These are phyloP conservation scores for Seriola quinqueradiata DNA, from an alignment of 2,113 vertebrate genomes.

Conservation along the genomic window DNA sequence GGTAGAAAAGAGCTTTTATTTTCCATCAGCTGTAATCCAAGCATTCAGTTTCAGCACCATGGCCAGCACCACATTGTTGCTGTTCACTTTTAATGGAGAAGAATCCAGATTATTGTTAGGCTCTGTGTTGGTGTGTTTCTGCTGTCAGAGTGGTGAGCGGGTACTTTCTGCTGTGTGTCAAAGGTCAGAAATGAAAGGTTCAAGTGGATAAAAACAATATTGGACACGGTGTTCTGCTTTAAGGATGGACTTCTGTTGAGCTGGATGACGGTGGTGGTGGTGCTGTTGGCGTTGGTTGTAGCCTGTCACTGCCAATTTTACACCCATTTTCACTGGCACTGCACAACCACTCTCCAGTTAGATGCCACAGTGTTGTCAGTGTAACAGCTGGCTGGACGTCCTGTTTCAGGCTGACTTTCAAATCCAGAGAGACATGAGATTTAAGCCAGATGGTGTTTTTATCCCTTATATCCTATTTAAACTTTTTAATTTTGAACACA, in stretches of 20 bases:
- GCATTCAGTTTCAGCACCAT: conserved; percentile 47
- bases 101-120: background rate
- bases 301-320: conserved; percentile 26
- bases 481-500: conserved; percentile 27
- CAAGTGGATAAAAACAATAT: conserved; percentile 40
- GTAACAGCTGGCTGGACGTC: conserved; percentile 73
- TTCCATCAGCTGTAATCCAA: conserved; percentile 21
- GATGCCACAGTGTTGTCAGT: conserved; percentile 47
- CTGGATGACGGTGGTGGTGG: background rate
- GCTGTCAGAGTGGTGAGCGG: conserved; percentile 16
- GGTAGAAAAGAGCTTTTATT: background rate
- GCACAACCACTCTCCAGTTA: conserved; percentile 31
- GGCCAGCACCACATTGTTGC: conserved; percentile 25
- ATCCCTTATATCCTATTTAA: conserved; percentile 48
- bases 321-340: conserved; percentile 15
- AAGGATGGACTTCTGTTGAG: conserved; percentile 14
- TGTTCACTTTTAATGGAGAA: background rate
- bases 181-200: conserved; percentile 41
- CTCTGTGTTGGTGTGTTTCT: conserved; percentile 15
- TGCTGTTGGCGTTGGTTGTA: background rate
- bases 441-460: conserved; percentile 75
- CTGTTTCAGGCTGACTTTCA: conserved; percentile 74
- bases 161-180: conserved; percentile 26
- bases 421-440: conserved; percentile 60
- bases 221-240: conserved; percentile 20